Percentiles rank a stretch among this genome's conserved stretches.
Conservation (phyloP, 1,140 invertebrate species). For the Brachionus koreanus region DNA sequence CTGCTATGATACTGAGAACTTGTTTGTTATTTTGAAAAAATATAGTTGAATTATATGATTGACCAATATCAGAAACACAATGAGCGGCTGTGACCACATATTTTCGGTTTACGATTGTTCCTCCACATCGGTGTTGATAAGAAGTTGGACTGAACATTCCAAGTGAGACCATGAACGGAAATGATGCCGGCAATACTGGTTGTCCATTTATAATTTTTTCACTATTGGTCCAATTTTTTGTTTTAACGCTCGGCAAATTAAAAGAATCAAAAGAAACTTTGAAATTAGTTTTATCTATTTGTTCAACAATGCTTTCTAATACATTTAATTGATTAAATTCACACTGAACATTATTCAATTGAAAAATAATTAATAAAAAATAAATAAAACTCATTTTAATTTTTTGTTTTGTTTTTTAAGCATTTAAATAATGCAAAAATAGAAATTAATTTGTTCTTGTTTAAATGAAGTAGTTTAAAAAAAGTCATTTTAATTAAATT, state of each 20-base stretch:
- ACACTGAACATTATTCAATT: background rate
- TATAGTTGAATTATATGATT: background rate
- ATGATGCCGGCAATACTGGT: background rate
- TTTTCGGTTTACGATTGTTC: constrained; percentile 47
- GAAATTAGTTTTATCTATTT: background rate
- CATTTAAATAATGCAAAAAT: too few relatives aligned
- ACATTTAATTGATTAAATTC: background rate
- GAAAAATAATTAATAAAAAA: background rate
- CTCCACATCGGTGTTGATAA: constrained; percentile 47
- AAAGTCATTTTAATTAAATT: too few relatives aligned
- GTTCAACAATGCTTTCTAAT: background rate
- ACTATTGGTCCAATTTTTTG: background rate
- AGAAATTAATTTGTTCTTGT: too few relatives aligned
- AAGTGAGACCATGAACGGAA: constrained; percentile 4
- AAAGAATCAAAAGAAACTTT: background rate
- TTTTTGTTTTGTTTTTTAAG: background rate
- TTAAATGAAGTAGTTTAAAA: too few relatives aligned
- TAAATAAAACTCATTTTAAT: background rate
- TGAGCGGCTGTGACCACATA: constrained; percentile 49
- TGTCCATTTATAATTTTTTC: constrained; percentile 7
- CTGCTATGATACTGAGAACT: background rate
- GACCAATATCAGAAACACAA: constrained; percentile 46
- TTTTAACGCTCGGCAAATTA: background rate
- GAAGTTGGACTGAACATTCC: too few relatives aligned
- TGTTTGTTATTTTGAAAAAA: background rate